phyloP scores from a whole-genome alignment of 2,888 invertebrate genomes.

The Trissonchulus sp. region DNA sequence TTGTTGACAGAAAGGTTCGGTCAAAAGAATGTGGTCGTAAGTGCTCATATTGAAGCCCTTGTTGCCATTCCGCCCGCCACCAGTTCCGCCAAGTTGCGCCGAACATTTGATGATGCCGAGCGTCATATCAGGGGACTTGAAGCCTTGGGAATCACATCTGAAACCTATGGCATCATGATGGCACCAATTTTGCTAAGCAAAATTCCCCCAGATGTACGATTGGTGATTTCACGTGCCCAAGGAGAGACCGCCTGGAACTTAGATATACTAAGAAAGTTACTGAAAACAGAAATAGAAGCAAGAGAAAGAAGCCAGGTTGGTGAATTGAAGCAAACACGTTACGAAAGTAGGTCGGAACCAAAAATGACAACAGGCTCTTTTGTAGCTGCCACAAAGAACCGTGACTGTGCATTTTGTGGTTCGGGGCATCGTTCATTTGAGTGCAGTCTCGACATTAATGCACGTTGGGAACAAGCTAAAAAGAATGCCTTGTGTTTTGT shows the following conservation, averaged over 20 bases:
- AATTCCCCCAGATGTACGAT: not conserved
- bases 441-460: too few relatives aligned
- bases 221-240: not conserved
- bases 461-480: too few relatives aligned
- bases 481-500: too few relatives aligned
- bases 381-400: too few relatives aligned
- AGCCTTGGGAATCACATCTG: slow-evolving; percentile 2
- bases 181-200: slow-evolving; percentile 17
- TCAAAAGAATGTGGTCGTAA: not conserved
- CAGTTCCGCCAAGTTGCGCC: not conserved
- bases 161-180: not conserved
- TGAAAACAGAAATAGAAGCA: slow-evolving; percentile 15
- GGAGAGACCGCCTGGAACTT: slow-evolving; percentile 2
- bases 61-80: slow-evolving; percentile 4
- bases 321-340: not conserved
- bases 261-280: not conserved
- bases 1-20: slow-evolving; percentile 20
- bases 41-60: slow-evolving; percentile 18
- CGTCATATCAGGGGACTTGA: slow-evolving; percentile 8
- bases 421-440: too few relatives aligned
- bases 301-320: not conserved
- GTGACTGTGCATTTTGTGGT: too few relatives aligned
- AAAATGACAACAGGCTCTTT: too few relatives aligned
- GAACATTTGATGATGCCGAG: slow-evolving; percentile 14
- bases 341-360: too few relatives aligned